phyloP scores from a whole-genome alignment of 2,888 invertebrate species.

The Eustalomyia histrio region DNA sequence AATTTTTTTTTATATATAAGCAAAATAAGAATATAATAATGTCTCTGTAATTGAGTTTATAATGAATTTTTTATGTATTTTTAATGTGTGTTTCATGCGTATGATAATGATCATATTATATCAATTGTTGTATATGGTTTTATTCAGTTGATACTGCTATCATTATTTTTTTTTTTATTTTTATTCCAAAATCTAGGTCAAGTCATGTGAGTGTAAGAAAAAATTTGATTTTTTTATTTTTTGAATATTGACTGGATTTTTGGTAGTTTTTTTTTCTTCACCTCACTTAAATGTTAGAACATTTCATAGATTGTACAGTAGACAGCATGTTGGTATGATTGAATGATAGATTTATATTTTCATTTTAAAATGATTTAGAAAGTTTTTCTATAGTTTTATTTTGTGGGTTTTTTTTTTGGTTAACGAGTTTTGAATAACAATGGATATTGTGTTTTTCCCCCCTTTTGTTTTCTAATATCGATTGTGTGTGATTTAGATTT shows the following conservation, averaged over 20 bases:
- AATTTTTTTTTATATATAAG: not conserved
- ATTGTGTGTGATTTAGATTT: slow-evolving; percentile 35
- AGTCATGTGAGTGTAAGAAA: not conserved
- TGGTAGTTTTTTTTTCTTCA: not conserved
- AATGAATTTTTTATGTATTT: slow-evolving; percentile 49
- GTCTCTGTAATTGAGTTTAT: slow-evolving; percentile 12
- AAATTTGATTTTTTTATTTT: not conserved
- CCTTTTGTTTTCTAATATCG: slow-evolving; percentile 13
- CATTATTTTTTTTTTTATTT: not conserved
- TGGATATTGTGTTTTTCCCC: not conserved
- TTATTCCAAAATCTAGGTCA: slow-evolving; percentile 22
- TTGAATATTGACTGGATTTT: slow-evolving; percentile 20
- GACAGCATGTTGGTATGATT: not conserved
- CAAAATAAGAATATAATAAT: slow-evolving; percentile 6
- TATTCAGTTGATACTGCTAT: slow-evolving; percentile 11
- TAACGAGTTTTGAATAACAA: slow-evolving; percentile 61
- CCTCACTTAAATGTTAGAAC: slow-evolving; percentile 22
- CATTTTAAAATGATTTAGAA: slow-evolving; percentile 54
- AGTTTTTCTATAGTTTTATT: slow-evolving; percentile 36
- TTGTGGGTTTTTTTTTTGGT: slow-evolving; percentile 25
- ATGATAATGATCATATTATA: slow-evolving; percentile 44
- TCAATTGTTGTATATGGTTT: slow-evolving; percentile 26
- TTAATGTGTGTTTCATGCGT: slow-evolving; percentile 43
- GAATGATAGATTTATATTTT: slow-evolving; percentile 32
- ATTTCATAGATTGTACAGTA: slow-evolving; percentile 12